Evolutionary conservation across 2,888 invertebrate genomes (phyloP).

Genomic region (Adineta ricciae): DNA sequence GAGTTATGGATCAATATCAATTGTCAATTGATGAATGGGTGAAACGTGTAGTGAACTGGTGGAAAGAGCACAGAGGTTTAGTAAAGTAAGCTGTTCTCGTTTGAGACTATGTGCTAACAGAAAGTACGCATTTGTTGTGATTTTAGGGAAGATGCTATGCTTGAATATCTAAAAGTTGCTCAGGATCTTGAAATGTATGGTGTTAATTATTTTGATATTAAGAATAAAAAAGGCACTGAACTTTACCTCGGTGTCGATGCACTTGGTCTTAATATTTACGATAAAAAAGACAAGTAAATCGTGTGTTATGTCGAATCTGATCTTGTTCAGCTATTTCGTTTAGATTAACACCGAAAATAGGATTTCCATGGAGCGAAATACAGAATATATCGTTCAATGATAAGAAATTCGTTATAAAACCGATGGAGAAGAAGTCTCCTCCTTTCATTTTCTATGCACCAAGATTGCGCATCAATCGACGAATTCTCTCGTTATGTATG

Average conservation of each 20-base stretch:
- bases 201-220: constrained; percentile 33
- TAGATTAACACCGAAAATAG: constrained; percentile 90
- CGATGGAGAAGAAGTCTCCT: constrained; percentile 97
- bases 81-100: neutral
- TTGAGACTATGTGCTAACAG: too few species aligned
- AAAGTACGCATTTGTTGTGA: neutral
- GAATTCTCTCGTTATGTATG: constrained; percentile 95
- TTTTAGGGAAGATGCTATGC: constrained; percentile 40
- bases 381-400: constrained; percentile 98
- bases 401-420: constrained; percentile 97
- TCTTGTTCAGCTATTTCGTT: constrained; percentile 39
- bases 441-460: constrained; percentile 99
- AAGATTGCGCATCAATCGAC: constrained; percentile 91
- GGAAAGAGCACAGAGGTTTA: constrained; percentile 66
- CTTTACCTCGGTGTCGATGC: constrained; percentile 95
- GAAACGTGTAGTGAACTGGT: constrained; percentile 93
- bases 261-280: constrained; percentile 92
- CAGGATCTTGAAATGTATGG: constrained; percentile 34
- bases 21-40: constrained; percentile 98
- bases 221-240: constrained; percentile 25
- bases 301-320: neutral
- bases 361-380: constrained; percentile 99
- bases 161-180: constrained; percentile 36
- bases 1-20: constrained; percentile 94
- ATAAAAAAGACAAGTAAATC: constrained; percentile 82